Conservation (phyloP, 2,113 vertebrate species). For the Zosterops pallidus region DNA sequence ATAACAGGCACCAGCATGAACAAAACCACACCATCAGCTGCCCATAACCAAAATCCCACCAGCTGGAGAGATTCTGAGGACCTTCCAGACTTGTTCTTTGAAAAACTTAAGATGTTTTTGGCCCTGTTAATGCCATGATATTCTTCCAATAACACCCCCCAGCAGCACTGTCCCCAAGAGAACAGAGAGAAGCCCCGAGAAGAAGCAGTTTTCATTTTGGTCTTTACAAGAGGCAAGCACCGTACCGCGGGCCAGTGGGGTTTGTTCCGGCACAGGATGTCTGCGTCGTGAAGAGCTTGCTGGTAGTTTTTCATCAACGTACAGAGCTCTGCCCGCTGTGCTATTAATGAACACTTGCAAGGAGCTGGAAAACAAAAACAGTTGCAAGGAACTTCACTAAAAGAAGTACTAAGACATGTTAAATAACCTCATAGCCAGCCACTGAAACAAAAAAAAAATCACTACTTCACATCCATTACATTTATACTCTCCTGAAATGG, state of each 20-base stretch:
- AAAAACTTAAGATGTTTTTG: neutral
- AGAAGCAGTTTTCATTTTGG: neutral
- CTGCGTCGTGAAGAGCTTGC: constrained; percentile 81
- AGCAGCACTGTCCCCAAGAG: neutral
- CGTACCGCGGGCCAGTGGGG: constrained; percentile 83
- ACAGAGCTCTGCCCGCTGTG: constrained; percentile 81
- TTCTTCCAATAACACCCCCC: neutral
- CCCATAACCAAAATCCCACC: neutral
- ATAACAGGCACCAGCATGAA: neutral
- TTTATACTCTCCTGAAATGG: neutral
- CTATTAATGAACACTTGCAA: constrained; percentile 77
- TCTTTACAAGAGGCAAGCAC: neutral
- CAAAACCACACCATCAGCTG: neutral
- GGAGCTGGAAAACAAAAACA: constrained; percentile 75
- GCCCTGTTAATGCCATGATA: fast-evolving
- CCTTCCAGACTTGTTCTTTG: neutral
- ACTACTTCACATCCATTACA: neutral
- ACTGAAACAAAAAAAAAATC: neutral
- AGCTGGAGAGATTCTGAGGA: neutral
- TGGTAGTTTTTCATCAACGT: constrained; percentile 82
- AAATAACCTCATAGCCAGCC: neutral
- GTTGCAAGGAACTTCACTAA: neutral
- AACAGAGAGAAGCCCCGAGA: neutral
- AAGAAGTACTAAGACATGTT: neutral
- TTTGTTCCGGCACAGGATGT: constrained; percentile 75